Percentiles rank a stretch among this genome's conserved stretches.
Conservation (phyloP, 2,113 vertebrate species). For the Craseonycteris thonglongyai region DNA sequence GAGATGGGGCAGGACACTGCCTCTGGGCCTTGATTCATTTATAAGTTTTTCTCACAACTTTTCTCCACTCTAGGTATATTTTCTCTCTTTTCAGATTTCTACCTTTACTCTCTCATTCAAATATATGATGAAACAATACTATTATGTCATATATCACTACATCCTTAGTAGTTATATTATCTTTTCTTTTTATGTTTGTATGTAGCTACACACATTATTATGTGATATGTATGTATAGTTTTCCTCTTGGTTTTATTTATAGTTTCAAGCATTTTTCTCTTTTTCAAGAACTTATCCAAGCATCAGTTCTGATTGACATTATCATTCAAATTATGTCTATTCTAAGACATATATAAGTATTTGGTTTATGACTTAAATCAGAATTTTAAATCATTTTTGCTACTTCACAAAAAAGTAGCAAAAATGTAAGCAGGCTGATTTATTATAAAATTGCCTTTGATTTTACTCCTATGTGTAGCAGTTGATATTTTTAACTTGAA, state of each 20-base stretch:
- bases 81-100: background rate
- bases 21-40: rapidly evolving
- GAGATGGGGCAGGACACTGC: rapidly evolving
- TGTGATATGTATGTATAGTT: rapidly evolving
- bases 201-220: background rate
- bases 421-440: background rate
- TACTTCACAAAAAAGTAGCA: background rate
- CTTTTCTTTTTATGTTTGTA: too few relatives aligned
- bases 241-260: background rate
- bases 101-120: background rate
- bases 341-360: background rate
- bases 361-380: background rate
- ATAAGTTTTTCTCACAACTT: background rate
- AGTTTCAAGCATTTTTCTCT: background rate
- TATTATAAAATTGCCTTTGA: background rate
- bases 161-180: background rate
- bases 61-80: rapidly evolving
- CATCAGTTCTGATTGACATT: background rate
- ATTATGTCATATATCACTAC: rapidly evolving
- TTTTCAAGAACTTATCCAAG: too few relatives aligned
- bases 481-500: background rate
- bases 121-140: rapidly evolving
- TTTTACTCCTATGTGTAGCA: background rate
- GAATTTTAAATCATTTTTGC: background rate
- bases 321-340: background rate